These are phyloP conservation scores for Gymnosoma rotundatum DNA, from an alignment of 2,888 invertebrate genomes.

Conservation along the genomic window DNA sequence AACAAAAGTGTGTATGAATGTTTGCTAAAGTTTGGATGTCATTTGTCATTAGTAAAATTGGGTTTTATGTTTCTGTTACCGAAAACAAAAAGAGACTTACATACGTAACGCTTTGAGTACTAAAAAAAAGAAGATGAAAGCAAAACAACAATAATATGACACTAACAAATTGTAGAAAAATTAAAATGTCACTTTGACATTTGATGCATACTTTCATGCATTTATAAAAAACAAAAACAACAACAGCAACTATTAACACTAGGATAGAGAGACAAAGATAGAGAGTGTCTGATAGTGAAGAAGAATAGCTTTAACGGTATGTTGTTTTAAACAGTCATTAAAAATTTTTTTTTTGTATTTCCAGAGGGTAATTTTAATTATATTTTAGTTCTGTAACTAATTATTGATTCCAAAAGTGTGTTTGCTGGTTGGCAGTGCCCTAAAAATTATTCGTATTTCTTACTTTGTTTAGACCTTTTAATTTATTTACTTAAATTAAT, in stretches of 20 bases:
- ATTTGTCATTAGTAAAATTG: conserved; percentile 70
- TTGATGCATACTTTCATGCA: conserved; percentile 49
- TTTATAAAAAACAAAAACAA: neutral
- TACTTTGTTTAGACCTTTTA: neutral
- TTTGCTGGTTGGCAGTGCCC: conserved; percentile 10
- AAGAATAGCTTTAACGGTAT: conserved; percentile 32
- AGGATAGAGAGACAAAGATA: neutral
- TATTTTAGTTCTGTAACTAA: conserved; percentile 38
- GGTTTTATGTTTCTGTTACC: conserved; percentile 62
- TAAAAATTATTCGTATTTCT: conserved; percentile 38
- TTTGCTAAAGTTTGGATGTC: conserved; percentile 67
- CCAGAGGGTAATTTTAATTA: conserved; percentile 34
- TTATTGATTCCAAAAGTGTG: conserved; percentile 50
- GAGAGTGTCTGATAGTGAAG: neutral
- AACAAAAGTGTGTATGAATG: conserved; percentile 26
- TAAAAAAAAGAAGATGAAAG: neutral
- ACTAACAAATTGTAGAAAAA: conserved; percentile 63
- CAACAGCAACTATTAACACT: neutral
- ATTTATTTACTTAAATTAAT: neutral
- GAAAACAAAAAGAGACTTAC: conserved; percentile 37
- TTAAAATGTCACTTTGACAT: conserved; percentile 69
- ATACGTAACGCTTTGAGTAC: conserved; percentile 1
- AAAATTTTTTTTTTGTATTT: neutral
- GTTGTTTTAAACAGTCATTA: conserved; percentile 52
- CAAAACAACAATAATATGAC: conserved; percentile 46